Conservation (phyloP, 2,113 vertebrate species). For the Podarcis raffonei region DNA sequence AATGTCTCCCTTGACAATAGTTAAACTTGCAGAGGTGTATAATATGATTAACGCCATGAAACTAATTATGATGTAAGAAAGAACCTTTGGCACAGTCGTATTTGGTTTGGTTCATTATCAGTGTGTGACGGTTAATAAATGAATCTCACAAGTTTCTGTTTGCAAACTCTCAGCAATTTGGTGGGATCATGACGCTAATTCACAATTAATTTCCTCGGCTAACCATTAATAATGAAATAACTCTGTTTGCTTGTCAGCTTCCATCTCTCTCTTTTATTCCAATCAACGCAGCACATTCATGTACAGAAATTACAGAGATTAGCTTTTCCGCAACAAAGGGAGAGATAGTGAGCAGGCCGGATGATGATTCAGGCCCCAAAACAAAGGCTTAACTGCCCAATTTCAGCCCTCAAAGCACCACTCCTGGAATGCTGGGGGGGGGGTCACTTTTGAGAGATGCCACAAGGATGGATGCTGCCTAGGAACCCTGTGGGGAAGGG, state of each 20-base stretch:
- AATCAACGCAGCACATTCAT: neutral
- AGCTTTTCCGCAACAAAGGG: neutral
- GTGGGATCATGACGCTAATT: neutral
- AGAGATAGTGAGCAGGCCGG: neutral
- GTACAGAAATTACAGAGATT: neutral
- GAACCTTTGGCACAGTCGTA: slow-evolving; percentile 10
- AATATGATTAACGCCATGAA: slow-evolving; percentile 54
- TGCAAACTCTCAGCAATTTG: slow-evolving; percentile 25
- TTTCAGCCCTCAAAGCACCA: too few relatives aligned
- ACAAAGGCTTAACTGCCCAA: neutral
- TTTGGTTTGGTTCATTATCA: slow-evolving; percentile 22
- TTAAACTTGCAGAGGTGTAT: slow-evolving; percentile 41
- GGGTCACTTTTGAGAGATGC: neutral
- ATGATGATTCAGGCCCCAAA: neutral
- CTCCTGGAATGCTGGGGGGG: neutral
- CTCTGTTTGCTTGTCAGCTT: slow-evolving; percentile 20
- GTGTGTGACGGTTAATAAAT: neutral
- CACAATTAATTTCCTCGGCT: slow-evolving; percentile 3
- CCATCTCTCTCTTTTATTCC: neutral
- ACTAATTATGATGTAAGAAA: slow-evolving; percentile 49
- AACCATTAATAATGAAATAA: slow-evolving; percentile 23
- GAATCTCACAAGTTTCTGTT: neutral
- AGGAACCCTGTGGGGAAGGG: neutral
- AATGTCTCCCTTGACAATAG: slow-evolving; percentile 41
- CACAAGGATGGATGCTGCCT: neutral